phyloP scores from a whole-genome alignment of 2,113 vertebrate species.

The Echinops telfairi region DNA sequence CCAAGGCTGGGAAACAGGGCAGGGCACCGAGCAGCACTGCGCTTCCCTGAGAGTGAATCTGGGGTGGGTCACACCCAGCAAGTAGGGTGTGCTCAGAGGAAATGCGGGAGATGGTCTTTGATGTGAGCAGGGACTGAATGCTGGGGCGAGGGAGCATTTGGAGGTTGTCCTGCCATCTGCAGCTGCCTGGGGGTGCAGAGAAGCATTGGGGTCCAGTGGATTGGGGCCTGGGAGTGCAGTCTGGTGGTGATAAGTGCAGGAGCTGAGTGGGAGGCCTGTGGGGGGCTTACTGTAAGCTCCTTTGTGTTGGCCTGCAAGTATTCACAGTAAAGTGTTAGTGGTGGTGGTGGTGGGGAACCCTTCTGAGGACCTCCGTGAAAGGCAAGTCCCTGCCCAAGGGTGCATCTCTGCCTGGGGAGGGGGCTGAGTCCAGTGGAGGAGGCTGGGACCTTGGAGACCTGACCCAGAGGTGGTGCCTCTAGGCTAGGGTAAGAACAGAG shows the following conservation, averaged over 20 bases:
- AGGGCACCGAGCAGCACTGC: background rate
- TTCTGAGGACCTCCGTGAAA: background rate
- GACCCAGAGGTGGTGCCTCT: background rate
- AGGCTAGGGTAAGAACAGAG: background rate
- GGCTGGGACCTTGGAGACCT: background rate
- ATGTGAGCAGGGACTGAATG: background rate
- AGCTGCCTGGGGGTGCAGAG: background rate
- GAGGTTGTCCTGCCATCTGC: background rate
- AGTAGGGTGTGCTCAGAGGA: background rate
- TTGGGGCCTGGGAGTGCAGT: background rate
- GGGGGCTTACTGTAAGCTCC: background rate
- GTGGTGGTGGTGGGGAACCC: too few relatives aligned
- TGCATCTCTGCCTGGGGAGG: background rate
- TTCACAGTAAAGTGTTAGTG: background rate
- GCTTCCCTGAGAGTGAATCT: too few relatives aligned
- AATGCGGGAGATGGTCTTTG: background rate
- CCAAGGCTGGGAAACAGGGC: background rate
- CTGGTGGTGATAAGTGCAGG: background rate
- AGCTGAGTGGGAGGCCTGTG: background rate
- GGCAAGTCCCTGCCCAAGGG: background rate
- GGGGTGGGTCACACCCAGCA: background rate
- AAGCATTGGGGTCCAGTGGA: background rate
- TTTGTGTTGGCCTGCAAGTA: too few relatives aligned
- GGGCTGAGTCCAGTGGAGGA: background rate
- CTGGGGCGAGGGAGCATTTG: background rate